Conservation (phyloP, 92 coral and sea anemone genomes). For the Epizoanthus fatuus region DNA sequence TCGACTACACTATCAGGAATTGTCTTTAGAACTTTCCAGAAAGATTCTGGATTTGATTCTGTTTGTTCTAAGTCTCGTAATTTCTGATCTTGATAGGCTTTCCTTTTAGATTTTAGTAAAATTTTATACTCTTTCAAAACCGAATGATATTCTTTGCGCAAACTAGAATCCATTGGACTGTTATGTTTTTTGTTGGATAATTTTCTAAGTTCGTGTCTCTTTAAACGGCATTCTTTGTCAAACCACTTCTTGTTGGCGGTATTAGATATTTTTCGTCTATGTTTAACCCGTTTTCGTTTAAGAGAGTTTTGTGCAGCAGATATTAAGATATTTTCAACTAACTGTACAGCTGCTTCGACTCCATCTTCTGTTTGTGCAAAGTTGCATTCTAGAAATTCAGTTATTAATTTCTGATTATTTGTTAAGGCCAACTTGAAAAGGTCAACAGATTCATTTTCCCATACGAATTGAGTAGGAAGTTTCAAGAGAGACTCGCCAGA, state of each 20-base stretch:
- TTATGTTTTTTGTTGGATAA: background rate
- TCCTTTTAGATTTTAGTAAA: background rate
- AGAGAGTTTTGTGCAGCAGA: conserved; percentile 29
- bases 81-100: background rate
- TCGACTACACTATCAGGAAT: background rate
- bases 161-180: background rate
- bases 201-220: background rate
- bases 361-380: conserved; percentile 15
- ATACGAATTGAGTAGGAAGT: conserved; percentile 42
- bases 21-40: background rate
- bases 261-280: background rate
- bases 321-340: conserved; percentile 19
- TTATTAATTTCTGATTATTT: conserved; percentile 18
- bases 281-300: conserved; percentile 33
- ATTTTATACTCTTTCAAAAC: background rate
- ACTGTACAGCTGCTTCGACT: conserved; percentile 8
- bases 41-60: background rate
- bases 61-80: conserved; percentile 17
- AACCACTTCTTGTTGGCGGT: conserved; percentile 40
- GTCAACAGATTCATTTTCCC: conserved; percentile 40
- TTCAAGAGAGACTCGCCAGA: background rate
- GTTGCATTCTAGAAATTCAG: conserved; percentile 13
- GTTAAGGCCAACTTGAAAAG: conserved; percentile 19
- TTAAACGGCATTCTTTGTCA: background rate
- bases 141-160: background rate